Base-by-base conservation (phyloP, 2,797 vertebrate genomes). In the Euthynnus affinis region DNA sequence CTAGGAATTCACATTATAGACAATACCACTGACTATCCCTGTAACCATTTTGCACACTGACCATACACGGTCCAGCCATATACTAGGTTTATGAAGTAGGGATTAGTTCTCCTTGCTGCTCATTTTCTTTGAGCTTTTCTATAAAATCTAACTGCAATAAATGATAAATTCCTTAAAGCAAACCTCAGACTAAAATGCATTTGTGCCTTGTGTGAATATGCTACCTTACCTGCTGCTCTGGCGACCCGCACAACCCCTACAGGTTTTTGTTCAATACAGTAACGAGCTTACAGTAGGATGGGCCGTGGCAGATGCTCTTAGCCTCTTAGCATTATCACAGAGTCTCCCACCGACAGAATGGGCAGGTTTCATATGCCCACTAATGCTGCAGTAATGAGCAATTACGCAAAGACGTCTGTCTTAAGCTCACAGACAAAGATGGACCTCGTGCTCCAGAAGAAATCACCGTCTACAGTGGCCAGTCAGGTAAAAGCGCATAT, bases 291-390 rank as follows among this genome's bases (percentile, higher is more conserved):
- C 63, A 71, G 56, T 1, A 5, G 60, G 46, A 20, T 40, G 59
- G 15, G 48, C 15, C 1, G n/a, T n/a, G 27, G 63, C 80, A 88
- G 88, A 88, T 77, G 81, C 81, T 86, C 72, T 85, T 68, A 88
- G 83, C 78, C 23, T 89, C 87, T 88, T 85, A 87, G 78, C 68
- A 66, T 79, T 79, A 80, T 15, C 65, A 49, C 46, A 40, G 6
- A 20, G 34, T 58, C 29, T 42, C 48, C 46, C 68, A 58, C 61
- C 76, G n/a, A 34, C 53, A 76, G 67, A 60, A 53, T 0, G 12
- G 13, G 5, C 49, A 25, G 61, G 49, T 65, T 42, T 80, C 75
- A 65, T 48, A 2, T 15, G 27, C 77, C 57, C 53, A 76, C 53
- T 68, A 76, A 76, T 44, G 71, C 74, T 57, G 8, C 60, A n/a